Evolutionary conservation across 1,140 invertebrate species (phyloP).

Genomic region (Aporrectodea caliginosa): DNA sequence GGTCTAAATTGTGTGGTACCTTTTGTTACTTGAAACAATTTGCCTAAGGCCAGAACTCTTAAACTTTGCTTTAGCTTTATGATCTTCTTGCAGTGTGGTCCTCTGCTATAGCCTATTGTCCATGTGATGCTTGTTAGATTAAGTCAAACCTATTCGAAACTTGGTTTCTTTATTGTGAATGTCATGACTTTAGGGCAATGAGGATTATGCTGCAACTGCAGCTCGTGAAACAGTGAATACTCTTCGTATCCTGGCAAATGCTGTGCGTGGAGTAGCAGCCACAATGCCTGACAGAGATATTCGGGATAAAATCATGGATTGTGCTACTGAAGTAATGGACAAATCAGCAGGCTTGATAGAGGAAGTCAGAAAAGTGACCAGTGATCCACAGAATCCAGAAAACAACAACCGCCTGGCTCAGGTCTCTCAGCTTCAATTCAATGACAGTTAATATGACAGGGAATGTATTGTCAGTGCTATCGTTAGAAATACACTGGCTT

Average conservation of each 20-base stretch:
- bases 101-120: no score
- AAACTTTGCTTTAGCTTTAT: no score
- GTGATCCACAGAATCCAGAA: conserved; percentile 56
- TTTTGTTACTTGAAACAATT: no score
- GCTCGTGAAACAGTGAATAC: conserved; percentile 75
- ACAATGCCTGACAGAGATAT: conserved; percentile 62
- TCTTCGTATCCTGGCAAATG: conserved; percentile 64
- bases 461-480: no score
- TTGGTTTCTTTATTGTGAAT: no score
- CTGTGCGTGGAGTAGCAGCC: conserved; percentile 70
- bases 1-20: no score
- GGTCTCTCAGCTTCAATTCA: no score
- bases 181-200: conserved; percentile 73
- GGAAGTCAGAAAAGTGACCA: conserved; percentile 68
- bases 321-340: conserved; percentile 72
- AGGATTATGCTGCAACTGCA: conserved; percentile 75
- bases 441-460: background rate
- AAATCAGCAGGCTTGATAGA: conserved; percentile 73
- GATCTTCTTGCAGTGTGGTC: no score
- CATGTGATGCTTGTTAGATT: no score
- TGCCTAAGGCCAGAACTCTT: no score
- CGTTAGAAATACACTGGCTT: no score
- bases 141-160: no score
- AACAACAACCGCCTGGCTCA: conserved; percentile 31
- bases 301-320: conserved; percentile 57